Evolutionary conservation across 2,888 invertebrate genomes (phyloP).

Genomic region (Sphaeridia pumilis): DNA sequence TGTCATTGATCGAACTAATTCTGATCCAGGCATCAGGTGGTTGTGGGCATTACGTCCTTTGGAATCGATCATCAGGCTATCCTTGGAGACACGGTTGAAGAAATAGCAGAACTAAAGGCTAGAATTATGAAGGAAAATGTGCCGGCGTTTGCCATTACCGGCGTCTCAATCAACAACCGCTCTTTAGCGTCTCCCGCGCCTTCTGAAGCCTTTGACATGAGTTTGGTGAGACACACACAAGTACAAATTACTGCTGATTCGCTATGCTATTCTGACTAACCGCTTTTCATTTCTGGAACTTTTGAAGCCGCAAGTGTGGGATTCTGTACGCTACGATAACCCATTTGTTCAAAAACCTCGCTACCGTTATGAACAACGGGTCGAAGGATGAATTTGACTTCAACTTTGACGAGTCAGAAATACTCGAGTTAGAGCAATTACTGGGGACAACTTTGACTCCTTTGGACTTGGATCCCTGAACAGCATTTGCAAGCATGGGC

Average conservation of each 20-base stretch:
- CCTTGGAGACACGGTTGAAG: conserved; percentile 65
- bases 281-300: too few relatives aligned
- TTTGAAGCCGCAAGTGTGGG: too few relatives aligned
- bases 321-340: too few relatives aligned
- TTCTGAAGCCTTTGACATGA: too few relatives aligned
- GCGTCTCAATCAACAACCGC: too few relatives aligned
- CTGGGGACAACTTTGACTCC: conserved; percentile 22
- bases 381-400: conserved; percentile 10
- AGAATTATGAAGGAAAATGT: conserved; percentile 78
- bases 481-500: neutral
- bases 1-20: too few relatives aligned
- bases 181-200: too few relatives aligned
- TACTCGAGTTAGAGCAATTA: conserved; percentile 30
- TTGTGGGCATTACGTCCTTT: conserved; percentile 80
- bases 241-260: too few relatives aligned
- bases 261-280: too few relatives aligned
- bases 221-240: too few relatives aligned
- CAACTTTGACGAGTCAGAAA: conserved; percentile 26
- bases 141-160: conserved; percentile 57
- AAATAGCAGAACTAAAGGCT: conserved; percentile 90
- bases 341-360: too few relatives aligned
- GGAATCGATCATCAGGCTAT: conserved; percentile 80
- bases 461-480: conserved; percentile 7
- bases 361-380: too few relatives aligned
- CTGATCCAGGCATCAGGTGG: conserved; percentile 60